Evolutionary conservation across 2,888 invertebrate species (phyloP), one percentile per base, ranked within the genome.

Genomic region (Cosmopolites sordidus): DNA sequence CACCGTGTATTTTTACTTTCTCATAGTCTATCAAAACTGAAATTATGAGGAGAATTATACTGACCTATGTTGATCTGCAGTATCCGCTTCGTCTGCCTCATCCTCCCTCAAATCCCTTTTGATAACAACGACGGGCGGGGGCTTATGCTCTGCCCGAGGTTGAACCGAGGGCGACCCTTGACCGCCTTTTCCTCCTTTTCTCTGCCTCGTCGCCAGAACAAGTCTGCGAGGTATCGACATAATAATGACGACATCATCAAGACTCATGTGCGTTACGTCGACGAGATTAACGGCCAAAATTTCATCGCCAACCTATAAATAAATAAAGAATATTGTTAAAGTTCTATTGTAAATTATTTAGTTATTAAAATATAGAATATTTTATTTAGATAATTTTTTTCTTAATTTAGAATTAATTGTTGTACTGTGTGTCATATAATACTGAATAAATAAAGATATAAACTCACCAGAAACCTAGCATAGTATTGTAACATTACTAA

Each of bases 241-340:
- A 68, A 98, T 93, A 69, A 98, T 94, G 63, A 99, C 99, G 60
- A 99, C 99, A 75, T 99, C 99, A 75, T 99, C 98, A 67, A 99
- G 79, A 62, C 94, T 93, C 96, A 98, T 98, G 68, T 91, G 86
- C 60, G 94, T 89, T 63, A 99, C 98, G 73, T 97, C 96, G 62
- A 99, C 98, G 69, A 96, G 80, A 76, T 99, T 99, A 53, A 99
- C 97, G 30, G 96, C 95, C 65, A 99, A 78, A 70, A 99, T 97
- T 79, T 99, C 98, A 76, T 99, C 98, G 41, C 97, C 97, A 45
- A 98, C 96, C 81, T 88, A 69, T 46, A 66, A 60, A 3, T 40
- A 12, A 33, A 33, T 33, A 11, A 9, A 6, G 11, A 33, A 33
- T n/a, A n/a, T n/a, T n/a, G n/a, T n/a, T n/a, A n/a, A 33, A 33